Percentiles rank a stretch among this genome's conserved stretches.
Conservation (phyloP, 2,797 vertebrate species). For the Cynodonichthys magdalenae region DNA sequence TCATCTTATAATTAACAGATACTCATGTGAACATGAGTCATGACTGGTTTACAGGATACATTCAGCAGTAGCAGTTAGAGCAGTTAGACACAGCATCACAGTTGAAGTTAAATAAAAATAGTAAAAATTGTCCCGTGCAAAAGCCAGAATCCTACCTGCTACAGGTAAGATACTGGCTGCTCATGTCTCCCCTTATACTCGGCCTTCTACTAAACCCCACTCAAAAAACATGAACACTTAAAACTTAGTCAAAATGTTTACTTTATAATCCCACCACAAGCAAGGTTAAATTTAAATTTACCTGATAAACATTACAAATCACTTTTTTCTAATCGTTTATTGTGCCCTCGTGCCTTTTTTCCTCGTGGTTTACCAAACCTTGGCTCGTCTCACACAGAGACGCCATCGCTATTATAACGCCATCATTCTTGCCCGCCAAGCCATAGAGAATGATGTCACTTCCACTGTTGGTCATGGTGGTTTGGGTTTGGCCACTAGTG, state of each 20-base stretch:
- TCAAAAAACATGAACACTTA: background rate
- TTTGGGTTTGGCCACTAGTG: slow-evolving; percentile 78
- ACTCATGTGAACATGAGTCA: too few relatives aligned
- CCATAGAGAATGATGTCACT: slow-evolving; percentile 83
- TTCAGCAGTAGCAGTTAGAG: background rate
- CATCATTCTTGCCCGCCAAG: slow-evolving; percentile 76
- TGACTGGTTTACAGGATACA: background rate
- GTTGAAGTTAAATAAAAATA: background rate
- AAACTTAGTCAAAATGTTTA: background rate
- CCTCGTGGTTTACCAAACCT: slow-evolving; percentile 69
- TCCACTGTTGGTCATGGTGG: slow-evolving; percentile 82
- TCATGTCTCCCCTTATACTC: too few relatives aligned
- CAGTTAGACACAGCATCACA: background rate
- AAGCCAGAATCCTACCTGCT: background rate
- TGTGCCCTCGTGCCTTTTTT: slow-evolving; percentile 55
- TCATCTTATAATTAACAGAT: too few relatives aligned
- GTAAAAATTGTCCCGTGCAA: background rate
- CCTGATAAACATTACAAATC: slow-evolving; percentile 48
- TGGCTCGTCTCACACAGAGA: slow-evolving; percentile 58
- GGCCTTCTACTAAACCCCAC: background rate
- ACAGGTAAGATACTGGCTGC: background rate
- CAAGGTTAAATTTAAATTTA: slow-evolving; percentile 17
- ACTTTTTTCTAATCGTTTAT: slow-evolving; percentile 50
- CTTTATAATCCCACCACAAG: background rate
- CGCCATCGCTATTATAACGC: slow-evolving; percentile 78